Base-by-base conservation (phyloP, 2,113 vertebrate species). In the Cinclus cinclus region DNA sequence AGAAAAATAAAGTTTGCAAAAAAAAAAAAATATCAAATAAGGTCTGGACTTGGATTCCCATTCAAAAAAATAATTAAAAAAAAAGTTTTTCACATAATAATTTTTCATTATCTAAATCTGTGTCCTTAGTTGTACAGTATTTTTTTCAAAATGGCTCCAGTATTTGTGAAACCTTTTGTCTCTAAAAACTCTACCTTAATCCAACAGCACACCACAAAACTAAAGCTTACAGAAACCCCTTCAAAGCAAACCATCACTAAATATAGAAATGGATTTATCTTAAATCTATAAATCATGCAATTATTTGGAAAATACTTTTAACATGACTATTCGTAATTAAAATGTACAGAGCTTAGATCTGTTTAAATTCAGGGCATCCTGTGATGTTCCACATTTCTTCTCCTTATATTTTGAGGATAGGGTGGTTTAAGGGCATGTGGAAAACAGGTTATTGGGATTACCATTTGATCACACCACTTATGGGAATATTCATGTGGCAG, bases 221-320 rank as follows among this genome's bases (percentile, higher is more conserved):
- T 63, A 68, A 90, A 92, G 42, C 60, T 87, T 70, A 90, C 39
- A 74, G 82, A 93, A 94, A 25, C 5, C 39, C 15, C 70, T 92
- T 70, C 55, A 70, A 90, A 88, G 83, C 42, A 93, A 85, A 84
- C 41, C 47, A 83, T 62, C 56, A 33, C 90, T 95, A 95, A 92
- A 89, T 87, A 89, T 41, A 97, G 90, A 92, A 91, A 83, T 53
- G 44, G 81, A 86, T 86, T 91, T 93, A 77, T 74, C 59, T 77
- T 88, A 69, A 30, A 77, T 47, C 50, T 63, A 86, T 88, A 86
- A 96, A 93, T 95, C 71, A 89, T 78, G 52, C 7, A 94, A 94
- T 88, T 96, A 96, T 96, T 95, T 95, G 76, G 92, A 95, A 96
- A 90, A 94, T 92, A 90, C 55, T 94, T 95, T 81, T 78, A 94